Evolutionary conservation across 2,888 invertebrate species (phyloP), one percentile per base, ranked within the genome.

Genomic region (Liopterus haemorrhoidalis): DNA sequence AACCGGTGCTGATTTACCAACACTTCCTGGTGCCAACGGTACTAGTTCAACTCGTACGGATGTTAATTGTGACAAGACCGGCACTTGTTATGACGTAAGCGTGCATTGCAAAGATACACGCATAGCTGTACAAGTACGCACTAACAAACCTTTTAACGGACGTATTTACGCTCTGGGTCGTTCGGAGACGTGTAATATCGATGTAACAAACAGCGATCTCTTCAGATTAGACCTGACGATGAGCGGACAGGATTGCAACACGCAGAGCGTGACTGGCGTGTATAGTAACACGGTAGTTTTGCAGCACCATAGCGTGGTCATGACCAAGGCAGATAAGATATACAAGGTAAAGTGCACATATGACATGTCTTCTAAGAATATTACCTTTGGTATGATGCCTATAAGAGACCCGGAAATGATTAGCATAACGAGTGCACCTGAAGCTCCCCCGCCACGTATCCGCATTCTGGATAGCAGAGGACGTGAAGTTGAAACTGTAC

Each of bases 301-400:
- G 15, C 93, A 93, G 68, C 93, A 93, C 63, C 93, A 93, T 70
- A 92, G 90, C 65, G 91, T 93, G 18, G 93, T 93, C 22, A 92
- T 93, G 90, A 93, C 93, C 43, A 93, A 93, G 68, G 92, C 92
- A 3, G 93, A 93, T 67, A 93, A 93, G 68, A 92, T 93, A 65
- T 93, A 93, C 77, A 93, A 92, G 73, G 91, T 93, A 48, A 90
- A 93, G 66, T 93, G 93, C 65, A 93, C 93, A 4, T 93, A 93
- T 69, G 93, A 93, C 67, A 93, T 93, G 86, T 89, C 91, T 54
- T 91, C 93, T 14, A 90, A 91, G 75, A 93, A 93, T 69, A 91
- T 93, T 58, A 92, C 93, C 22, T 93, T 93, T 73, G 93, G 93
- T 73, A 92, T 93, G 92, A 91, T 92, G 85, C 93, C 93, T 52